A percentile compares a stretch with the other conserved stretches of the same genome.
Evolutionary conservation across 1,140 invertebrate species (phyloP).

Genomic region (Zophobas atratus): DNA sequence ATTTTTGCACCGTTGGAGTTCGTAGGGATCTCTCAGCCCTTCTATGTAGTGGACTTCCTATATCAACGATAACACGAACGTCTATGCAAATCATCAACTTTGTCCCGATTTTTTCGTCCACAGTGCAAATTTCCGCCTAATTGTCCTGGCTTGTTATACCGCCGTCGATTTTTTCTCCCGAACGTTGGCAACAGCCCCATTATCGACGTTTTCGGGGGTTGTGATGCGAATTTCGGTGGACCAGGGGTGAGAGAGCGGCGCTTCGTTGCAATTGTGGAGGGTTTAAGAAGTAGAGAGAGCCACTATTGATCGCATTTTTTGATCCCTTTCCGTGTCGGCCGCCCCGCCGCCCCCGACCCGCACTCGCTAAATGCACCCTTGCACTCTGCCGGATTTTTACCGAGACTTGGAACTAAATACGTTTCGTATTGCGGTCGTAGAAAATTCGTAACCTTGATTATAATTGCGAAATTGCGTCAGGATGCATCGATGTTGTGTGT

Average conservation of each 20-base stretch:
- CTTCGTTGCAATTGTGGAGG: conserved; percentile 68
- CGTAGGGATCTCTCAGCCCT: too few relatives aligned
- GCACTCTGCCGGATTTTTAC: conserved; percentile 57
- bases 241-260: conserved; percentile 60
- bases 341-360: conserved; percentile 44
- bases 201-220: conserved; percentile 21
- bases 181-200: conserved; percentile 9
- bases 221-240: conserved; percentile 25
- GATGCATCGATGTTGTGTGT: conserved; percentile 55
- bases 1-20: too few relatives aligned
- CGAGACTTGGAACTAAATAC: neutral
- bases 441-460: conserved; percentile 65
- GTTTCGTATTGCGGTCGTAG: conserved; percentile 57
- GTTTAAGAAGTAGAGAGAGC: conserved; percentile 67
- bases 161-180: neutral
- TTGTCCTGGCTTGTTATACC: too few relatives aligned
- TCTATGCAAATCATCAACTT: too few relatives aligned
- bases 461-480: conserved; percentile 64
- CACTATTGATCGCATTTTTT: conserved; percentile 69
- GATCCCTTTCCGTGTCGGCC: conserved; percentile 65
- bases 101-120: too few relatives aligned
- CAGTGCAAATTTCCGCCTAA: too few relatives aligned
- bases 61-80: too few relatives aligned
- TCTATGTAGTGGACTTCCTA: too few relatives aligned
- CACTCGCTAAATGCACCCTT: conserved; percentile 54